Conservation (phyloP, 2,113 vertebrate species). For the Spizaetus ornatus region DNA sequence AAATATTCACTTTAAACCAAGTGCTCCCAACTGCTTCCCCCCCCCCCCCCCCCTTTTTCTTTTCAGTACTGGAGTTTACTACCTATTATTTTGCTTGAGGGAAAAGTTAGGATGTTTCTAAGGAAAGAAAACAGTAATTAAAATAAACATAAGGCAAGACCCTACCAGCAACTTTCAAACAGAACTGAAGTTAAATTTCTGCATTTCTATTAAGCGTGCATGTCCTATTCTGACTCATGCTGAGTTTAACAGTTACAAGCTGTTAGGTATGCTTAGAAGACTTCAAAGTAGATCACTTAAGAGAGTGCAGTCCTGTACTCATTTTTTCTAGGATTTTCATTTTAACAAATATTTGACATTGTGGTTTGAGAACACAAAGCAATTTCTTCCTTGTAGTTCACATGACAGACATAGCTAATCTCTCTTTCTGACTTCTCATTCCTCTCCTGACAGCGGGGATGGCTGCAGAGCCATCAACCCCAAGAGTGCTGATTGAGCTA, state of each 20-base stretch:
- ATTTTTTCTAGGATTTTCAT: not conserved
- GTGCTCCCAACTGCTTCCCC: not conserved
- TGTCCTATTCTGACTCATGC: not conserved
- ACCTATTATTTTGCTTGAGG: not conserved
- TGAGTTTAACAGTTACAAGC: not conserved
- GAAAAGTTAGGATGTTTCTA: not conserved
- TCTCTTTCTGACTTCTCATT: not conserved
- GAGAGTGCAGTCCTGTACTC: not conserved
- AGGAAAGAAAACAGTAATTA: not conserved
- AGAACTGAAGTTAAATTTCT: not conserved
- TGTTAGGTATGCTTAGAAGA: not conserved
- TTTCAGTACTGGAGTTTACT: not conserved
- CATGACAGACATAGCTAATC: not conserved
- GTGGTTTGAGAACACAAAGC: not conserved
- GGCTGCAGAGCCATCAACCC: not conserved
- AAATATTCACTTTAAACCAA: not conserved
- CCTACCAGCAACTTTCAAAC: not conserved
- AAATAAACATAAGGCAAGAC: not conserved
- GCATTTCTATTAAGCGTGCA: not conserved
- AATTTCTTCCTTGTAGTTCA: not conserved
- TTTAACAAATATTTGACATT: not conserved
- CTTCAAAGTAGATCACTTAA: not conserved
- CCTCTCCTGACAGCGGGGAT: not conserved
- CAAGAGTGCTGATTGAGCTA: not conserved
- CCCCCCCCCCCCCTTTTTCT: accelerated